Base-by-base conservation (phyloP, 2,113 vertebrate genomes). In the Ictalurus furcatus region DNA sequence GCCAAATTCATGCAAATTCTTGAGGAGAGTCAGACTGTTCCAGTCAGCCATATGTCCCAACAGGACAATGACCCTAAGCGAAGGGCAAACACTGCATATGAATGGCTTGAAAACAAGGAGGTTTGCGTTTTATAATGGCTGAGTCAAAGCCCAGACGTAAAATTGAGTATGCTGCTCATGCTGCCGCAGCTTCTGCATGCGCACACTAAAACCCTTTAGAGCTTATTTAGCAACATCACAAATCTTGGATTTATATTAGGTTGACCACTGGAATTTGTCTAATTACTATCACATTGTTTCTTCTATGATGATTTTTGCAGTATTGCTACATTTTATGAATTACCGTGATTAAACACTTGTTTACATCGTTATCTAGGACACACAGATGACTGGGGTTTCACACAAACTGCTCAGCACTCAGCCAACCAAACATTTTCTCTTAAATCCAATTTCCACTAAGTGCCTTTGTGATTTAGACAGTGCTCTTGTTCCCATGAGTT, bases 401-500 rank as follows among this genome's bases (percentile, higher is more conserved):
- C 52, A 79, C 78, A 80, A 80, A 76, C 37, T 44, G 37, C 30
- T 28, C 44, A 82, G 54, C 19, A 12, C n/a, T 84, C 34, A 63
- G 58, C 23, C 58, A 37, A 28, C 58, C 28, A 63, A 16, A 16
- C 67, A 9, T 73, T 74, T 59, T 69, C 52, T 74, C n/a, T 37
- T 23, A 37, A 86, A 74, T 74, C 52, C 69, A 86, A 85, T 74
- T 86, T 58, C 67, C 34, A 37, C n/a, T 28, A 25, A 71, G 65
- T n/a, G 63, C 65, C 48, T 71, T 52, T 71, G 65, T 54, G 63
- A 71, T 82, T 69, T 74, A 7, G 19, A 34, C 40, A 25, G 52
- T 6, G n/a, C 30, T 25, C 30, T 12, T 37, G 65, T 6, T 85
- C 65, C 48, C n/a, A 25, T 58, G 85, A 4, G 80, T 1, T 59